Evolutionary conservation across 1,140 invertebrate species (phyloP).

Genomic region (Mactra quadrangularis): DNA sequence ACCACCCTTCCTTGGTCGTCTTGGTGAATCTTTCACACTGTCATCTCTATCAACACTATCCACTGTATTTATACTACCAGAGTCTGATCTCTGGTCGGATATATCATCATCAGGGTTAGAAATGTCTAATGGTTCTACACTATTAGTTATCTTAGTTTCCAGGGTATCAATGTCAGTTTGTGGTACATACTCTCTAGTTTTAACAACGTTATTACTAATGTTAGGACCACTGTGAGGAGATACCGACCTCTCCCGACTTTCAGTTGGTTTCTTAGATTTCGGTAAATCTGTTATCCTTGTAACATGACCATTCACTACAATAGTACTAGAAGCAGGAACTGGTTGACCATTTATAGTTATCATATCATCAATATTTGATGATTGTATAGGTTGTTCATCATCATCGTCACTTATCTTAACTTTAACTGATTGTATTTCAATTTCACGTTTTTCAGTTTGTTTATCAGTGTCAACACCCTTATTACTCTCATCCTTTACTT

Average conservation of each 20-base stretch:
- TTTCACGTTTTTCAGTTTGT: conserved; percentile 48
- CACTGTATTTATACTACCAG: conserved; percentile 76
- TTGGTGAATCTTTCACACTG: conserved; percentile 37
- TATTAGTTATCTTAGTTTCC: conserved; percentile 72
- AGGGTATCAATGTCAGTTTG: conserved; percentile 80
- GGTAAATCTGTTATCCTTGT: conserved; percentile 56
- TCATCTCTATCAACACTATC: conserved; percentile 73
- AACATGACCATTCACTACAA: conserved; percentile 78
- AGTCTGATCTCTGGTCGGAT: conserved; percentile 75
- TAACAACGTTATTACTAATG: conserved; percentile 15
- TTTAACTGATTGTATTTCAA: conserved; percentile 74
- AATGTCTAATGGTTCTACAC: conserved; percentile 56
- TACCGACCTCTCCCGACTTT: neutral
- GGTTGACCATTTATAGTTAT: conserved; percentile 75
- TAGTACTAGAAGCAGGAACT: conserved; percentile 67
- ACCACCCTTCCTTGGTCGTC: conserved; percentile 14
- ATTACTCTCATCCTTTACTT: neutral
- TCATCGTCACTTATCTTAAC: conserved; percentile 72
- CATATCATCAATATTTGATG: conserved; percentile 62
- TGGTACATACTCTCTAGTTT: conserved; percentile 63
- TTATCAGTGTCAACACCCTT: conserved; percentile 10
- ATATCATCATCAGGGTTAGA: conserved; percentile 74
- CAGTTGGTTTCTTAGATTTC: neutral
- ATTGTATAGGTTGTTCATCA: conserved; percentile 57
- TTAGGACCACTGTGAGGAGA: conserved; percentile 40